Conservation (phyloP, 2,888 invertebrate genomes). For the Tridacna gigas region DNA sequence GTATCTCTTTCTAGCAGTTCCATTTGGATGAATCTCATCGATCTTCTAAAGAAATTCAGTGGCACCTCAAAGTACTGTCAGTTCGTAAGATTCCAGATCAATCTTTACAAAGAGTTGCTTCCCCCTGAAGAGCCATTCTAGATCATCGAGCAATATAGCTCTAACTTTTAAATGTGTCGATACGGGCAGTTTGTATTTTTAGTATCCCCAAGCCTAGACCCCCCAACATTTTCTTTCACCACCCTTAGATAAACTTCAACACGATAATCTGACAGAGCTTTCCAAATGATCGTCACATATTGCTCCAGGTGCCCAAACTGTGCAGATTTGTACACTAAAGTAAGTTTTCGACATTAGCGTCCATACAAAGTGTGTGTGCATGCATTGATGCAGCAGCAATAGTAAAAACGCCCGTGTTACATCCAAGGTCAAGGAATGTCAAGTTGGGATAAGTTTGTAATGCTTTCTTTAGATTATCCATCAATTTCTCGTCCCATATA, state of each 20-base stretch:
- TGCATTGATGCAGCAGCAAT: conserved; percentile 3
- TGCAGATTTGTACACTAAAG: neutral
- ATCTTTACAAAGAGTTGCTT: neutral
- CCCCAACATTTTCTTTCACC: neutral
- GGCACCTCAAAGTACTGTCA: neutral
- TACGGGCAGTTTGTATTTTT: neutral
- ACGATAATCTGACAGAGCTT: conserved; percentile 1
- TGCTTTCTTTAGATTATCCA: neutral
- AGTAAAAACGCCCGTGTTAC: neutral
- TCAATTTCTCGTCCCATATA: neutral
- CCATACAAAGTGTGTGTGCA: neutral
- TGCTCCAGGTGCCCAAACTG: neutral
- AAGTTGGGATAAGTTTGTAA: neutral
- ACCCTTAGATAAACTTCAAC: neutral
- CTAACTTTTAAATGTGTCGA: neutral
- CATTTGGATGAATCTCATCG: neutral
- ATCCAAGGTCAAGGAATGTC: conserved; percentile 2
- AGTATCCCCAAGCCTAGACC: neutral
- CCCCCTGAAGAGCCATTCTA: neutral
- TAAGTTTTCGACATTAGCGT: neutral
- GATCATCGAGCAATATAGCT: neutral
- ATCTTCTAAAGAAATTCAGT: neutral
- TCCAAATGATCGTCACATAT: conserved; percentile 5
- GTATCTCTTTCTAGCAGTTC: neutral
- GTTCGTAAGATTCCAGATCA: conserved; percentile 2